Percentiles rank a stretch among this genome's conserved stretches.
phyloP scores from a whole-genome alignment of 2,888 invertebrate species.

The Thymelicus lineola region DNA sequence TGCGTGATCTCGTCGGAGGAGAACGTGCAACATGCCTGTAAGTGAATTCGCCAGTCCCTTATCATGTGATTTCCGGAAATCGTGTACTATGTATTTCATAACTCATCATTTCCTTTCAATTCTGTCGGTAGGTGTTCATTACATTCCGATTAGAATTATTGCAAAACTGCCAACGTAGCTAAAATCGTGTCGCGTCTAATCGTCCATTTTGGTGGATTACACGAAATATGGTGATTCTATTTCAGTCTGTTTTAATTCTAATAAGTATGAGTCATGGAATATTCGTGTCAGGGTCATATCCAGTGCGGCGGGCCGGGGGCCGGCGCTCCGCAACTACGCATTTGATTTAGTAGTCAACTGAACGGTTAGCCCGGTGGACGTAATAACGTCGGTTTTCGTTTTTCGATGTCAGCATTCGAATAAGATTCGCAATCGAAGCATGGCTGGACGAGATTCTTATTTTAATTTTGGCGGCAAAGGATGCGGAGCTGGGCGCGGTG shows the following conservation, averaged over 20 bases:
- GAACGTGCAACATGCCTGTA: constrained; percentile 72
- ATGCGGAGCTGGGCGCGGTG: constrained; percentile 79
- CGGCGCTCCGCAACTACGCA: constrained; percentile 52
- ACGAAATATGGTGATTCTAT: constrained; percentile 35
- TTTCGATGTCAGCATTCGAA: constrained; percentile 24
- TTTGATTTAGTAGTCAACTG: constrained; percentile 36
- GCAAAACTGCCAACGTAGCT: constrained; percentile 40
- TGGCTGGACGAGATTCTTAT: constrained; percentile 23
- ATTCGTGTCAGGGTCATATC: constrained; percentile 63
- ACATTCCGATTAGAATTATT: constrained; percentile 43
- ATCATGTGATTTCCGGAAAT: constrained; percentile 67
- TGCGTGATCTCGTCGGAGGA: constrained; percentile 54
- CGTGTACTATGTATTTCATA: constrained; percentile 53
- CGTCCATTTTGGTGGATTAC: constrained; percentile 34
- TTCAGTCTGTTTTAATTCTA: constrained; percentile 37
- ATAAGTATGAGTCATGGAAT: constrained; percentile 50
- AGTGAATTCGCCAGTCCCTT: constrained; percentile 56
- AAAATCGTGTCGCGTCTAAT: constrained; percentile 28
- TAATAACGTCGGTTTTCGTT: constrained; percentile 16
- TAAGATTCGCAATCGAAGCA: not conserved
- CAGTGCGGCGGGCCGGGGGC: constrained; percentile 43
- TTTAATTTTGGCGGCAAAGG: constrained; percentile 60
- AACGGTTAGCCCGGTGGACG: constrained; percentile 14
- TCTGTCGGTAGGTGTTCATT: constrained; percentile 39
- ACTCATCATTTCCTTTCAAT: constrained; percentile 49